Conservation (phyloP, 1,140 invertebrate species). For the Pectinophora gossypiella region DNA sequence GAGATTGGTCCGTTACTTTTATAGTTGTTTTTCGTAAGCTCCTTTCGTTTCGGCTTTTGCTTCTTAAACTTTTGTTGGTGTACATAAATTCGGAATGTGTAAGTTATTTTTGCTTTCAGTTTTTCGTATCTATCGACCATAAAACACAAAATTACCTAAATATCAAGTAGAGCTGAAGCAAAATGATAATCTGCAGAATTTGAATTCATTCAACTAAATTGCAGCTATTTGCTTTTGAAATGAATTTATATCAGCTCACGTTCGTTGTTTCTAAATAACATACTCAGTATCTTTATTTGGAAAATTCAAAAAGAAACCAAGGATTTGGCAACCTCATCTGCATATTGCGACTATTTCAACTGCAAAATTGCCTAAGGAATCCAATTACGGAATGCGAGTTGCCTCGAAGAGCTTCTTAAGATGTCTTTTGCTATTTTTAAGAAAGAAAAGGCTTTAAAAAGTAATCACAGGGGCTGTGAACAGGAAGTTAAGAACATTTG, state of each 20-base stretch:
- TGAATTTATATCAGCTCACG: no score
- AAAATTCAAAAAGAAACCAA: constrained; percentile 20
- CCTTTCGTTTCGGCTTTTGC: no score
- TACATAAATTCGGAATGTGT: no score
- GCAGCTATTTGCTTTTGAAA: no score
- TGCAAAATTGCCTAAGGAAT: constrained; percentile 32
- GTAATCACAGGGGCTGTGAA: constrained; percentile 55
- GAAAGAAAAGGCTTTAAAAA: constrained; percentile 51
- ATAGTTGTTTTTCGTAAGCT: constrained; percentile 26
- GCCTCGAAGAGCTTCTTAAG: constrained; percentile 33
- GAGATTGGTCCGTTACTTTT: constrained; percentile 61
- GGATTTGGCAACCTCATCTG: constrained; percentile 23
- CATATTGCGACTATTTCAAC: constrained; percentile 30
- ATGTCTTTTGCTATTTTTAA: constrained; percentile 50
- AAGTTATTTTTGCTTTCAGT: no score
- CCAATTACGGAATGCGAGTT: constrained; percentile 49
- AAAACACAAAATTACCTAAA: no score
- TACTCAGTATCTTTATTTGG: neutral
- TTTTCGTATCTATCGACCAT: no score
- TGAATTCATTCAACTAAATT: no score
- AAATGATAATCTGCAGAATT: no score
- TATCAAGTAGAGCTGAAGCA: no score
- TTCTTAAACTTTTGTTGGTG: no score
- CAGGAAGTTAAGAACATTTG: constrained; percentile 47
- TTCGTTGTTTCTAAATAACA: no score